Base-by-base conservation (phyloP, 2,113 vertebrate genomes). In the Montifringilla adamsi region DNA sequence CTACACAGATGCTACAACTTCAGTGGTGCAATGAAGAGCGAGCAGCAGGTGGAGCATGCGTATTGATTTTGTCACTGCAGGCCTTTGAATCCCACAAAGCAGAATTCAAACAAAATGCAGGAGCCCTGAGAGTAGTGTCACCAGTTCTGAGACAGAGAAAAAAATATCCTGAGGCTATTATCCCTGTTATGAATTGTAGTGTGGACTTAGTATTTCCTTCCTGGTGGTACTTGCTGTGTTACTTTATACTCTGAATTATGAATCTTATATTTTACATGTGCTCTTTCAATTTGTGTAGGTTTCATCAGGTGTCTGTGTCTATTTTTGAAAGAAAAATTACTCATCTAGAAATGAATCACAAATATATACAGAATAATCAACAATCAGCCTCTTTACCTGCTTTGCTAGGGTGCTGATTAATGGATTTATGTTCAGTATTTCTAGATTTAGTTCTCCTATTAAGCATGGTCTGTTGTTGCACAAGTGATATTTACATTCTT, bases 21-120 rank as follows among this genome's bases (percentile, higher is more conserved):
- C 7, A 62, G 58, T 3, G 3, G 35, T 43, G 30, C 39, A 77
- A 24, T 58, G 70, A 87, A 50, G 55, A 86, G 47, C 0, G 3
- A 90, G 85, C 68, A 78, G 83, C 80, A 78, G 84, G 86, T 89
- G 39, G 86, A 72, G 44, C 52, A 49, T 90, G 66, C 4, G 52
- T 63, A 95, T 90, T 94, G 86, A 92, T 87, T 92, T 90, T 77
- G 75, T 56, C 89, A 44, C 90, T 70, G 83, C 60, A 84, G 86
- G 91, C 70, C 52, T 41, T 2, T 75, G 76, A 78, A 89, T 89
- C 30, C 35, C 55, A 78, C 68, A 72, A 87, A 92, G n/a, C 13
- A 70, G 68, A 67, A 60, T 84, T 91, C 50, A 84, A 82, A 53
- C 24, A 67, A 84, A 84, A 47, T 75, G n/a, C 8, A 24, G 30